Conservation (phyloP, 2,113 vertebrate species). For the Haliaeetus leucogaster region DNA sequence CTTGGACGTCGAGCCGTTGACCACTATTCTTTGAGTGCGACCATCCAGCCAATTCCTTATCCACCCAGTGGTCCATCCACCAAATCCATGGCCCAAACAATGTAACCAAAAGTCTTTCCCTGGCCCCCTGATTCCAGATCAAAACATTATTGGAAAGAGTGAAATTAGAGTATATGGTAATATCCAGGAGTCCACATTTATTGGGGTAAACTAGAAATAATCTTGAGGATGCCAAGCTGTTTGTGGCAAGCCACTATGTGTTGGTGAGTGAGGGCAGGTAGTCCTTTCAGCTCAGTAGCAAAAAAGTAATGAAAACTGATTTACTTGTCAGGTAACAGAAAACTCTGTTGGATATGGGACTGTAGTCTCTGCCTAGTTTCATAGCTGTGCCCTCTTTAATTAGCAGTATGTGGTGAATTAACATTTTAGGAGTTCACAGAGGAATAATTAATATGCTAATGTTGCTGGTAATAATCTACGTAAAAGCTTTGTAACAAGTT, state of each 20-base stretch:
- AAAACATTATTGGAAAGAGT: not conserved
- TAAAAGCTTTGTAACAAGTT: not conserved
- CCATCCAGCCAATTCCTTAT: too few relatives aligned
- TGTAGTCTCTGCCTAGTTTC: not conserved
- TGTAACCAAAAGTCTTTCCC: not conserved
- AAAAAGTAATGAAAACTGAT: not conserved
- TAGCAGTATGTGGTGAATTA: not conserved
- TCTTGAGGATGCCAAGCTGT: not conserved
- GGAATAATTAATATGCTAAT: slow-evolving; percentile 45
- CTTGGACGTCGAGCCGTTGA: too few relatives aligned
- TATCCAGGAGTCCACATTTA: not conserved
- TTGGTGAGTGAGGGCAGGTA: not conserved
- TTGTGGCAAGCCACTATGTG: not conserved
- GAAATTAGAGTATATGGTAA: not conserved
- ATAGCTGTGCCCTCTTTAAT: not conserved
- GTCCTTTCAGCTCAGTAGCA: not conserved
- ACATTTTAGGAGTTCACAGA: not conserved
- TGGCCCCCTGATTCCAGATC: not conserved
- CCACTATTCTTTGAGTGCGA: too few relatives aligned
- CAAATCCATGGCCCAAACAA: not conserved
- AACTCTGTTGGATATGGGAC: not conserved
- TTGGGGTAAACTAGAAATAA: not conserved
- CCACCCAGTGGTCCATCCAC: too few relatives aligned
- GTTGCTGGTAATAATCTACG: slow-evolving; percentile 4
- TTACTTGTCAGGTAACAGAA: not conserved